Evolutionary conservation across 2,888 invertebrate species (phyloP).

Genomic region (Candidula unifasciata): DNA sequence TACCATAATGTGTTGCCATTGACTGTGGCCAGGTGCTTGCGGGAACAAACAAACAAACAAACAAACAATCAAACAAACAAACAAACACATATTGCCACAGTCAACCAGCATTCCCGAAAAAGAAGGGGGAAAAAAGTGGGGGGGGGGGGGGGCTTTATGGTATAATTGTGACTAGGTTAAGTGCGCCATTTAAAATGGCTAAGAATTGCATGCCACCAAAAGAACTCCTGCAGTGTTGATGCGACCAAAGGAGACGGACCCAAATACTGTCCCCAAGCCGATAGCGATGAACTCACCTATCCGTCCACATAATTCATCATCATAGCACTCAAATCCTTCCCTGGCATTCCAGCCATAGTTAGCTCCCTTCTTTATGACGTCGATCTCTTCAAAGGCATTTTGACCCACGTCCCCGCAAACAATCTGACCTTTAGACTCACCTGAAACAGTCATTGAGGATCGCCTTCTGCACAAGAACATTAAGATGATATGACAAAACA

Average conservation of each 20-base stretch:
- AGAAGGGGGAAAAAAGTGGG: neutral
- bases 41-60: too few species aligned
- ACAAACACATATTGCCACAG: too few species aligned
- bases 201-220: too few species aligned
- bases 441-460: neutral
- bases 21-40: too few species aligned
- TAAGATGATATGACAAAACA: neutral
- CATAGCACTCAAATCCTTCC: slow-evolving; percentile 71
- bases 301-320: slow-evolving; percentile 51
- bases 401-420: slow-evolving; percentile 77
- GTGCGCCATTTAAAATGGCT: too few species aligned
- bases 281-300: slow-evolving; percentile 46
- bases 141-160: too few species aligned
- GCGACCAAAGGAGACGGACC: too few species aligned
- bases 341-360: slow-evolving; percentile 76
- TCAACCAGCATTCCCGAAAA: neutral
- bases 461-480: neutral
- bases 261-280: too few species aligned
- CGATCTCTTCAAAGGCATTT: slow-evolving; percentile 71
- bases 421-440: slow-evolving; percentile 58
- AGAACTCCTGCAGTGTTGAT: too few species aligned
- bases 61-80: too few species aligned
- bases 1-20: too few species aligned
- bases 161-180: too few species aligned
- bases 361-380: slow-evolving; percentile 71